These are phyloP conservation scores for Trachelus iudaicus DNA, from an alignment of 2,888 invertebrate genomes.

Conservation along the genomic window DNA sequence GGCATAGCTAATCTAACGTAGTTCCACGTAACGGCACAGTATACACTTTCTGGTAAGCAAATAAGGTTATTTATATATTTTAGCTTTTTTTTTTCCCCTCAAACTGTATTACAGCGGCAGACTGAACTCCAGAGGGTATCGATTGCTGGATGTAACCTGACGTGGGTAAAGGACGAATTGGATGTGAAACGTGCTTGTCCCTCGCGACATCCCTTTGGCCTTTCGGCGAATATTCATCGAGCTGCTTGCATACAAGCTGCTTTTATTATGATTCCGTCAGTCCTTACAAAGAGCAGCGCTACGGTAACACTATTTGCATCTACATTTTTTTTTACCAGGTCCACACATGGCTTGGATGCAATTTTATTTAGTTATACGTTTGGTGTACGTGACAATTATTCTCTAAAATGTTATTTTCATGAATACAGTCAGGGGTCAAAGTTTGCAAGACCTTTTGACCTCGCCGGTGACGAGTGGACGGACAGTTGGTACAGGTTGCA, in stretches of 20 bases:
- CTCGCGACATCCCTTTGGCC: neutral
- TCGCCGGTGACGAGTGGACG: neutral
- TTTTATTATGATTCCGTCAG: neutral
- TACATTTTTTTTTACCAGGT: neutral
- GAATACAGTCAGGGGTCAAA: neutral
- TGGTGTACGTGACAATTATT: neutral
- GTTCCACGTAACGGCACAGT: neutral
- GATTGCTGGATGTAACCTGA: neutral
- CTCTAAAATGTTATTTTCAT: neutral
- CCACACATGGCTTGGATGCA: neutral
- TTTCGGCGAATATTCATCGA: neutral
- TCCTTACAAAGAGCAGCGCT: neutral
- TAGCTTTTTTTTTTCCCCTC: neutral
- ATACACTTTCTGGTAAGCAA: neutral
- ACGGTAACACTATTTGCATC: neutral
- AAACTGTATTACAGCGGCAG: neutral
- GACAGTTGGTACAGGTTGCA: neutral
- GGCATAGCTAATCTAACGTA: neutral
- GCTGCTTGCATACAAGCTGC: neutral
- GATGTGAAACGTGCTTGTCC: neutral
- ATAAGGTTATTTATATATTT: neutral
- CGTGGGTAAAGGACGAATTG: neutral
- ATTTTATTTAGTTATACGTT: neutral
- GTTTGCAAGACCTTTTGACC: neutral
- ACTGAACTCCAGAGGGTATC: neutral